phyloP scores from a whole-genome alignment of 2,113 vertebrate genomes.

The Gymnorhina tibicen region DNA sequence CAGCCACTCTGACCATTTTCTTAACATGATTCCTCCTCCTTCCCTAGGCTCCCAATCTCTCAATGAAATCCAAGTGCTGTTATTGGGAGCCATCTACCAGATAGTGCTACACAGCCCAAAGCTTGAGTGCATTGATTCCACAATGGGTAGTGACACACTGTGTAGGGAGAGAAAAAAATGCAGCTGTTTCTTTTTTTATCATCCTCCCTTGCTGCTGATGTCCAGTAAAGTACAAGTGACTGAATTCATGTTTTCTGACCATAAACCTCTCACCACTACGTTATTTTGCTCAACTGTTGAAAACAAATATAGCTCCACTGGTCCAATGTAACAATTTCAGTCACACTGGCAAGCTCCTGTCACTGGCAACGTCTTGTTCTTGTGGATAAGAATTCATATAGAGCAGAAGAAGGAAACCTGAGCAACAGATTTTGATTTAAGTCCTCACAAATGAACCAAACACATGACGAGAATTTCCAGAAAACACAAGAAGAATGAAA shows the following conservation, averaged over 20 bases:
- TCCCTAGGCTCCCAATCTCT: background rate
- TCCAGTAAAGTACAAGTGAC: background rate
- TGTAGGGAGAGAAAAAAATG: background rate
- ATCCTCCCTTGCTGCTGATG: background rate
- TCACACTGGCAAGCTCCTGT: background rate
- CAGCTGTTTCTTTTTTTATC: background rate
- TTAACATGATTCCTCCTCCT: background rate
- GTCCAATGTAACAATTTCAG: background rate
- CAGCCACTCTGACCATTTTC: background rate
- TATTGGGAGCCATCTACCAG: background rate
- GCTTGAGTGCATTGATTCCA: background rate
- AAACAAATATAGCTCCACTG: background rate
- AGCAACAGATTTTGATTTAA: background rate
- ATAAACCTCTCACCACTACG: background rate
- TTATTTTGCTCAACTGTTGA: background rate
- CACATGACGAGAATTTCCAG: constrained; percentile 20
- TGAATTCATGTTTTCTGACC: background rate
- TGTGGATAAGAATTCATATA: background rate
- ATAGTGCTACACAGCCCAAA: background rate
- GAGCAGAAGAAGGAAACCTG: background rate
- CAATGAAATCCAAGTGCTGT: background rate
- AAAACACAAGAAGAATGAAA: constrained; percentile 14
- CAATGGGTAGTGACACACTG: fast-evolving
- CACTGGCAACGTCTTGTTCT: background rate
- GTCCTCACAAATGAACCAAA: background rate